Percentiles rank a stretch among this genome's conserved stretches.
Conservation (phyloP, 1,140 invertebrate species). For the Radopholus similis region DNA sequence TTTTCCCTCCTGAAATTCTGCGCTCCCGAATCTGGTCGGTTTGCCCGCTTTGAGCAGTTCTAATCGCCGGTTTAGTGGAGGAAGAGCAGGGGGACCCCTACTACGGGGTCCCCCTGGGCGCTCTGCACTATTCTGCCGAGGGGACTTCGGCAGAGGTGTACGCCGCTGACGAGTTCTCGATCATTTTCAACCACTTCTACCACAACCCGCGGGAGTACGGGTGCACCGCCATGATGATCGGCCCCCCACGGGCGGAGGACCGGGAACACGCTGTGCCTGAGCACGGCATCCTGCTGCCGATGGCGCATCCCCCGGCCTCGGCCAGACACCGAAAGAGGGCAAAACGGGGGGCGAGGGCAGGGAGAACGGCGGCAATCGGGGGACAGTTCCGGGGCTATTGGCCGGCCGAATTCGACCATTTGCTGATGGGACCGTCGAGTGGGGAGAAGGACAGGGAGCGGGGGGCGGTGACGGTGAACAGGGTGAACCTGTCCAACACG, state of each 20-base stretch:
- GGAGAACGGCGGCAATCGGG: neutral
- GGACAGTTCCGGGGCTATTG: slow-evolving; percentile 27
- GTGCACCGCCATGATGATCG: slow-evolving; percentile 54
- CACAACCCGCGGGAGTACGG: slow-evolving; percentile 39
- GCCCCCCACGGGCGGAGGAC: slow-evolving; percentile 42
- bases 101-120: slow-evolving; percentile 44
- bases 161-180: slow-evolving; percentile 53
- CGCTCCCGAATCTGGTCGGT: neutral
- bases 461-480: neutral
- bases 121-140: slow-evolving; percentile 44
- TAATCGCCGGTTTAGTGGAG: slow-evolving; percentile 18
- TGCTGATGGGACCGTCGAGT: slow-evolving; percentile 40
- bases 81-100: slow-evolving; percentile 37
- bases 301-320: slow-evolving; percentile 37
- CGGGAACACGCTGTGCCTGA: slow-evolving; percentile 31
- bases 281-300: slow-evolving; percentile 44
- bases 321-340: slow-evolving; percentile 18
- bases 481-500: neutral
- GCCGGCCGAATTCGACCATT: slow-evolving; percentile 48
- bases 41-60: too few species aligned
- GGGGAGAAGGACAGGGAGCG: neutral
- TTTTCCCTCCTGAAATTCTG: slow-evolving; percentile 10
- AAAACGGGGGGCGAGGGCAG: neutral
- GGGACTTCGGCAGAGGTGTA: slow-evolving; percentile 51
- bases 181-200: slow-evolving; percentile 53